Conservation (phyloP, 2,888 invertebrate species). For the Phorcus lineatus region DNA sequence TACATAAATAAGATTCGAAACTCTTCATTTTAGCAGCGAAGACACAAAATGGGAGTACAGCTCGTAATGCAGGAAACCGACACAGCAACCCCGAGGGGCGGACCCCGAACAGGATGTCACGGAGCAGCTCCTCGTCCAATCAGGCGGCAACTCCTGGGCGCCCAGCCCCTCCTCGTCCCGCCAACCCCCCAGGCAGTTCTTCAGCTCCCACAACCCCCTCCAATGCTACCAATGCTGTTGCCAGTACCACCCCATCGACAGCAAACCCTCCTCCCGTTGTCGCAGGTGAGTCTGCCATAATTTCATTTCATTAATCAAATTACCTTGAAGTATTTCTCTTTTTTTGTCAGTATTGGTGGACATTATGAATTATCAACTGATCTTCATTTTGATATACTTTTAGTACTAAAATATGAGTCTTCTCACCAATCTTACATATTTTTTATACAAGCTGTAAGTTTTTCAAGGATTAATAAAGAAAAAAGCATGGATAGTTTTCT, state of each 20-base stretch:
- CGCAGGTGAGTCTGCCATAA: not conserved
- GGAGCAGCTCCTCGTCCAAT: not conserved
- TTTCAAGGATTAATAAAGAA: too few relatives aligned
- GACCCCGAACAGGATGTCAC: not conserved
- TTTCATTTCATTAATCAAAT: too few relatives aligned
- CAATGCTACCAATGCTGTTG: not conserved
- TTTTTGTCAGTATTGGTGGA: too few relatives aligned
- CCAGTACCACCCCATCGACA: constrained; percentile 29
- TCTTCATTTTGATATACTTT: too few relatives aligned
- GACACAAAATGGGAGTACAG: constrained; percentile 6
- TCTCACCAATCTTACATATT: too few relatives aligned
- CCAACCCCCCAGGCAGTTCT: constrained; percentile 22
- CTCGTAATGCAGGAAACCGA: not conserved
- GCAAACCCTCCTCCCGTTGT: constrained; percentile 39
- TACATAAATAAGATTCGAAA: not conserved
- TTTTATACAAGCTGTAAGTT: too few relatives aligned
- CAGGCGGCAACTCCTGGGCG: not conserved
- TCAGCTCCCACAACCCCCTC: constrained; percentile 31
- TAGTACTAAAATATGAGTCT: too few relatives aligned
- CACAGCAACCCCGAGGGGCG: constrained; percentile 14
- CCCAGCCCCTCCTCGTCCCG: constrained; percentile 33
- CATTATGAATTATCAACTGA: too few relatives aligned
- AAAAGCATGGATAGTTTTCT: too few relatives aligned
- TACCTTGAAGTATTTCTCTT: too few relatives aligned
- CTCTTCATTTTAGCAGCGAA: not conserved